Evolutionary conservation across 2,113 vertebrate genomes (phyloP), one percentile per base, ranked within the genome.

Genomic region (Callocephalon fimbriatum): DNA sequence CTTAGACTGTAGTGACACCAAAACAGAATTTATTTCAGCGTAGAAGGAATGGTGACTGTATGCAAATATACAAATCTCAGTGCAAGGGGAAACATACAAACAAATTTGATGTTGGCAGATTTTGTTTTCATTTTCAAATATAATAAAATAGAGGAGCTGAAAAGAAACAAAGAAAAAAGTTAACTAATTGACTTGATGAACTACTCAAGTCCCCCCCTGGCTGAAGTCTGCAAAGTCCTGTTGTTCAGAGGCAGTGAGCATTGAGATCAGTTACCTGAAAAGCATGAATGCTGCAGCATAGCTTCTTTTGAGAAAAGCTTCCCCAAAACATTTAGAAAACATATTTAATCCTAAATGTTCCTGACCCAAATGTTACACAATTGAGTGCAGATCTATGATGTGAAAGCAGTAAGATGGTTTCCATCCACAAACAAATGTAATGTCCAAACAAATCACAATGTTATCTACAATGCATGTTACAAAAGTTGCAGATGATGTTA

Each of bases 11-110:
- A 95, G 66, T 90, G 85, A 97, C 95, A 97, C 48, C 95, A 96
- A 97, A 97, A 73, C 75, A 93, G 70, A 96, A 97, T 44, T 97
- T 80, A 96, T 97, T 98, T 98, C 79, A 56, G 29, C 86, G 37
- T 87, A 68, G 93, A 93, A 61, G 67, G 75, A 97, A 96, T 62
- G 47, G 48, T 58, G 97, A 89, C 76, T 0, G 0, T 68, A 93
- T 79, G 78, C 45, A 92, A 85, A 89, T 93, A 72, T 13, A 88
- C 65, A 90, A 88, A 94, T 91, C 76, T 92, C 83, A 90, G 68
- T 91, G 42, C 59, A 94, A 45, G 90, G 44, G 76, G 83, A 62
- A 95, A 90, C 27, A 47, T 51, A 68, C 45, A 89, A 87, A 76
- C 38, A 89, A 59, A 63, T 38, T 74, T 88, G 58, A 82, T 75